Evolutionary conservation across 1,140 invertebrate species (phyloP), one percentile per base, ranked within the genome.

Genomic region (Ericerus pela): DNA sequence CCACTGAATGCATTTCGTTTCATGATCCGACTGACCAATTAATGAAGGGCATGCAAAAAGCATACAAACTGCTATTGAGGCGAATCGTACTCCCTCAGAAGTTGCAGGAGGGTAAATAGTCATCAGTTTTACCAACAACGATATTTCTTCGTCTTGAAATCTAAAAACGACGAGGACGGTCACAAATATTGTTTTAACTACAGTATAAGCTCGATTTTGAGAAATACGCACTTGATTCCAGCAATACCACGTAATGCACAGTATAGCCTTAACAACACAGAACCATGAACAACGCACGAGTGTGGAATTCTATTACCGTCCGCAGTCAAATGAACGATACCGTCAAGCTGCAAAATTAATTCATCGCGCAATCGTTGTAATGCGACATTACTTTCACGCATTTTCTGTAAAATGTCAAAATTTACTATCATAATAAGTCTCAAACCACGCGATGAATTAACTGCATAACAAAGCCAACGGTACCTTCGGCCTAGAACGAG

Each of bases 101-200:
- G 83, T 88, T 1, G 85, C 82, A n/a, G 87, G 85, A 2, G 92
- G 91, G 66, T 85, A 86, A 12, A 85, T 85, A 2, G 90, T 95
- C 5, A 96, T 75, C 29, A 97, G 69, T 62, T 86, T 79, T 0
- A 96, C 77, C 20, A 97, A 73, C 26, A 83, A 73, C 51, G 78
- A 76, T 16, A 93, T 82, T 74, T 97, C 94, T 59, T 96, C 91
- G 66, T 96, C 93, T 65, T 88, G 84, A 68, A 92, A 91, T 68
- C 79, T 83, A 59, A 67, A 67, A 56, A 62, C 55, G 61, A 60
- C 58, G 37, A 55, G 16, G n/a, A 41, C 31, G 1, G 29, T 3
- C 24, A 38, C 12, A 43, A 54, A 41, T 41, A 62, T 43, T 36
- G 26, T 12, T 20, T 41, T 18, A 28, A 16, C 30, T 47, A 27